phyloP scores from a whole-genome alignment of 2,888 invertebrate genomes.

The Drosophila borborema region DNA sequence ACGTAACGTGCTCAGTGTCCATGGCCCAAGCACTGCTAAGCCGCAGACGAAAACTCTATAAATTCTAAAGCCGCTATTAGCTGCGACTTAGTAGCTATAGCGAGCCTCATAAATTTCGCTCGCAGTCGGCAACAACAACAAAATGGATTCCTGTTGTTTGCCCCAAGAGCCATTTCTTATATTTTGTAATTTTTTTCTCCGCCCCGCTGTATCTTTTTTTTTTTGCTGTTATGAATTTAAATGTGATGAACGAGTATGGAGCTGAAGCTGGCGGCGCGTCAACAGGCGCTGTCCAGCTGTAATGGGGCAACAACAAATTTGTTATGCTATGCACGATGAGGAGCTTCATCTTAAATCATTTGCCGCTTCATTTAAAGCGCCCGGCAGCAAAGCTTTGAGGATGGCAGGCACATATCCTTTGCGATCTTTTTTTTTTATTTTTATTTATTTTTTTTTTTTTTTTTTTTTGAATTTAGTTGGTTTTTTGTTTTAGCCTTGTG shows the following conservation, averaged over 20 bases:
- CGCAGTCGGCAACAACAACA: slow-evolving; percentile 47
- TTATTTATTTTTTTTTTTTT: background rate
- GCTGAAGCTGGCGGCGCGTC: slow-evolving; percentile 1
- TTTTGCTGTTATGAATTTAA: slow-evolving; percentile 71
- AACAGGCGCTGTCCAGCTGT: slow-evolving; percentile 39
- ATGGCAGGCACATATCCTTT: slow-evolving; percentile 32
- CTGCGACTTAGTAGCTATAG: slow-evolving; percentile 67
- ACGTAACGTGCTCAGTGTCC: slow-evolving; percentile 33
- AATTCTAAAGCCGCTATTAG: slow-evolving; percentile 80
- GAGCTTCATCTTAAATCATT: slow-evolving; percentile 64
- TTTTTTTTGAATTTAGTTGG: background rate
- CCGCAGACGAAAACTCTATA: slow-evolving; percentile 72
- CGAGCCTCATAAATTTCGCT: slow-evolving; percentile 66
- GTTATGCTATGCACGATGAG: slow-evolving; percentile 58
- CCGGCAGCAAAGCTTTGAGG: slow-evolving; percentile 2
- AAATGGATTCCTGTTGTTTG: slow-evolving; percentile 29
- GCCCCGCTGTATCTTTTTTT: background rate
- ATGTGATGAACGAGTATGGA: slow-evolving; percentile 67
- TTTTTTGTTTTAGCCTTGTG: slow-evolving; percentile 8
- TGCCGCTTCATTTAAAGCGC: slow-evolving; percentile 53
- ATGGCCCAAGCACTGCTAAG: slow-evolving; percentile 64
- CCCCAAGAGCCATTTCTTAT: slow-evolving; percentile 10
- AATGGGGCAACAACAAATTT: slow-evolving; percentile 44
- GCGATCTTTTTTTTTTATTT: background rate
- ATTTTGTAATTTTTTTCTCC: slow-evolving; percentile 1